phyloP scores from a whole-genome alignment of 2,888 invertebrate species.

The Oligia strigilis region DNA sequence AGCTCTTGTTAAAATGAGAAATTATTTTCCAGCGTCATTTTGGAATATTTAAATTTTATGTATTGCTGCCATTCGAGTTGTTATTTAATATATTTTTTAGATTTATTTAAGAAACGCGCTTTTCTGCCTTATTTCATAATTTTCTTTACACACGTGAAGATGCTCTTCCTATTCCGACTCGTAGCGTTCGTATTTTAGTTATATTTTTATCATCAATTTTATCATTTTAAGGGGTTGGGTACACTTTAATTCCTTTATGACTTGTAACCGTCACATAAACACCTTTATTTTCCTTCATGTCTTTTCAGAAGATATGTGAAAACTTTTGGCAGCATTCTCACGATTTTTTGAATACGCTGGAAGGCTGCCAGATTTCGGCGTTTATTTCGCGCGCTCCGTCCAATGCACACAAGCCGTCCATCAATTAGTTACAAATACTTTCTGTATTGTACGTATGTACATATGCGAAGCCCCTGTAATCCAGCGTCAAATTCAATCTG shows the following conservation, averaged over 20 bases:
- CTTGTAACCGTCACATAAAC: slow-evolving; percentile 34
- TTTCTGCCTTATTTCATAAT: not conserved
- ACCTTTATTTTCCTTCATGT: slow-evolving; percentile 55
- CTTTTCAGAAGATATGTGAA: slow-evolving; percentile 35
- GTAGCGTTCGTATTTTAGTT: not conserved
- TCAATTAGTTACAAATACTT: slow-evolving; percentile 80
- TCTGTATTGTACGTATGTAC: slow-evolving; percentile 58
- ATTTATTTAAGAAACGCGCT: not conserved
- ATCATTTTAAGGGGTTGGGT: slow-evolving; percentile 1
- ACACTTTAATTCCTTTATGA: slow-evolving; percentile 19
- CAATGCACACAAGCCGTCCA: slow-evolving; percentile 71
- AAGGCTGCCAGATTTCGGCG: slow-evolving; percentile 53
- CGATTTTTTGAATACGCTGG: slow-evolving; percentile 59
- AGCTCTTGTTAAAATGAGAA: slow-evolving; percentile 55
- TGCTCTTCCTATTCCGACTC: not conserved
- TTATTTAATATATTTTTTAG: not conserved
- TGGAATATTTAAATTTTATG: slow-evolving; percentile 19
- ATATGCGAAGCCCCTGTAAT: slow-evolving; percentile 65
- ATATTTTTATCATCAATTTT: not conserved
- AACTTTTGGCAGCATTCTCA: slow-evolving; percentile 59
- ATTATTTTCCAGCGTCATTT: slow-evolving; percentile 35
- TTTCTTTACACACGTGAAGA: not conserved
- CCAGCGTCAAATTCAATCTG: slow-evolving; percentile 80
- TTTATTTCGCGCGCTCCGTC: slow-evolving; percentile 58
- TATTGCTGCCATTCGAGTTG: not conserved